A percentile compares a stretch with the other conserved stretches of the same genome.
Evolutionary conservation across 2,888 invertebrate species (phyloP).

Genomic region (Cotesia congregata): DNA sequence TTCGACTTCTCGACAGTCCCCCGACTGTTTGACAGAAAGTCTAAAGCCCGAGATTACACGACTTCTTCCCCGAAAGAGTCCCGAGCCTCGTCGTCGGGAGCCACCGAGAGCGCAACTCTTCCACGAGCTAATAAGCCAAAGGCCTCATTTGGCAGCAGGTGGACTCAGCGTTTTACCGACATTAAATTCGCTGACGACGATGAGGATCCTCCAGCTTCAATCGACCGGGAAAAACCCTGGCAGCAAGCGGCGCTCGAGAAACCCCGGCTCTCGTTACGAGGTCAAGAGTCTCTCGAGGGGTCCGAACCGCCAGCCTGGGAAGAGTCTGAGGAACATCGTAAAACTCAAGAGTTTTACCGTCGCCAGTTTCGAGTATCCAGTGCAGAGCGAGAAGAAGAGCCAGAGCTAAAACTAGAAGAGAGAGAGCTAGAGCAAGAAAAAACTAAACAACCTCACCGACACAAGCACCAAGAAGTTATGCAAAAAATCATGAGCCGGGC

Average conservation of each 20-base stretch:
- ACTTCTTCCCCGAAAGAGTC: slow-evolving; percentile 72
- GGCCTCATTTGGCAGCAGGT: slow-evolving; percentile 71
- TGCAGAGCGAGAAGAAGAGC: slow-evolving; percentile 48
- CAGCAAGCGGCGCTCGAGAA: slow-evolving; percentile 64
- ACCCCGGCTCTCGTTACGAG: slow-evolving; percentile 60
- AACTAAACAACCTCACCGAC: slow-evolving; percentile 19
- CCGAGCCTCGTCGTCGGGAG: slow-evolving; percentile 66
- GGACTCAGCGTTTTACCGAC: slow-evolving; percentile 68
- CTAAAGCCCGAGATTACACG: slow-evolving; percentile 68
- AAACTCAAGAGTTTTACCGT: slow-evolving; percentile 41
- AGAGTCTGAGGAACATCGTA: slow-evolving; percentile 46
- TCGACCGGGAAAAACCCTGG: slow-evolving; percentile 63
- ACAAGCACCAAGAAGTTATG: background rate
- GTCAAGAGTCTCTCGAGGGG: slow-evolving; percentile 51
- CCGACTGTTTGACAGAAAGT: slow-evolving; percentile 73
- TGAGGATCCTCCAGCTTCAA: slow-evolving; percentile 48
- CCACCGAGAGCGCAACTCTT: slow-evolving; percentile 76
- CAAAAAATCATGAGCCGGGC: background rate
- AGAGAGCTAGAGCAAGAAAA: slow-evolving; percentile 49
- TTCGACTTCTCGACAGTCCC: slow-evolving; percentile 87
- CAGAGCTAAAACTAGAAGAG: slow-evolving; percentile 43
- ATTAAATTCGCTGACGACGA: slow-evolving; percentile 61
- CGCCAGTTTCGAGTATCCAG: slow-evolving; percentile 43
- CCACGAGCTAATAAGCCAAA: slow-evolving; percentile 73
- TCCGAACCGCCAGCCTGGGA: slow-evolving; percentile 49